Evolutionary conservation across 2,797 vertebrate genomes (phyloP).

Genomic region (Meriones psammophilus): DNA sequence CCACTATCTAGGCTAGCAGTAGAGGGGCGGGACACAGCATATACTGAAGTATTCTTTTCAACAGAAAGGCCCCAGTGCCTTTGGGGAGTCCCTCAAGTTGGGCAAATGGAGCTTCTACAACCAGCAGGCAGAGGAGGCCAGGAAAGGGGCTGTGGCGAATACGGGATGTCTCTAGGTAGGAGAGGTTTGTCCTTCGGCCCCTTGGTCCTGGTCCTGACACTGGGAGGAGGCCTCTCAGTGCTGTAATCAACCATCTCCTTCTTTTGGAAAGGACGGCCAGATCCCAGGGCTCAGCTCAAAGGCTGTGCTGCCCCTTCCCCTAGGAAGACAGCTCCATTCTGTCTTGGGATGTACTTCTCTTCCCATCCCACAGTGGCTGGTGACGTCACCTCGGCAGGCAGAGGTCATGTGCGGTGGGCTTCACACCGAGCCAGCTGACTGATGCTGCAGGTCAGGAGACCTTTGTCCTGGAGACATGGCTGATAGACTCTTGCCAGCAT

Average conservation of each 20-base stretch:
- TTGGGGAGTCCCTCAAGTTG: neutral
- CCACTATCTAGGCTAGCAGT: rapidly evolving
- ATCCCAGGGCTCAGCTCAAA: neutral
- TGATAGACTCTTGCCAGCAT: neutral
- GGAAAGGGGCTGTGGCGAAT: neutral
- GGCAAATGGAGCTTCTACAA: neutral
- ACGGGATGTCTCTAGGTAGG: neutral
- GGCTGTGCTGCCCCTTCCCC: neutral
- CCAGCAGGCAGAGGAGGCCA: neutral
- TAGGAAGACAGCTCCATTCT: neutral
- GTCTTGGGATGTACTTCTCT: neutral
- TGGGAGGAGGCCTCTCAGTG: neutral
- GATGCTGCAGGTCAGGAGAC: neutral
- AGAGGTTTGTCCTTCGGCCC: neutral
- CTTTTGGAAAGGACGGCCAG: neutral
- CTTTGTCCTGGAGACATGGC: neutral
- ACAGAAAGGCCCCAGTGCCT: neutral
- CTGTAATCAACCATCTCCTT: neutral
- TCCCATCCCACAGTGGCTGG: neutral
- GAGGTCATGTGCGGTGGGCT: neutral
- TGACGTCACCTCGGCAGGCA: neutral
- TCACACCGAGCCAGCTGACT: neutral
- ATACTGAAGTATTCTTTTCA: conserved; percentile 73
- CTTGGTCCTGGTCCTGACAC: neutral
- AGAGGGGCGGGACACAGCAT: neutral